phyloP scores from a whole-genome alignment of 2,113 vertebrate genomes.

The Syrrhaptes paradoxus region DNA sequence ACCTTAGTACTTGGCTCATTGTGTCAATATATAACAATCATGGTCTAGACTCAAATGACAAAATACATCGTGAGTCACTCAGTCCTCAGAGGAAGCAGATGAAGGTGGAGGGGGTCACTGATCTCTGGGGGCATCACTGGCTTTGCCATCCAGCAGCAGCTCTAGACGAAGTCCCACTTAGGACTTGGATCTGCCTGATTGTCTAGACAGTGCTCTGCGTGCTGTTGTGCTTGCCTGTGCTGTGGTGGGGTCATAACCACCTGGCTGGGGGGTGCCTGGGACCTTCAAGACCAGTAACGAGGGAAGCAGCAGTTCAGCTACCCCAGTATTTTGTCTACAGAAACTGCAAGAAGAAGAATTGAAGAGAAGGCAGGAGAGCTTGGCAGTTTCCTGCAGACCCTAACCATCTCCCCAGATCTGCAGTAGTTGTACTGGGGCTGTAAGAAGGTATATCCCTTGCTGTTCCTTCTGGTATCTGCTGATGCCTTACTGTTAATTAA shows the following conservation, averaged over 20 bases:
- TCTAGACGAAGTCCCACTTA: not conserved
- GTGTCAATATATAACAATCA: not conserved
- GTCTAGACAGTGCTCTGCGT: not conserved
- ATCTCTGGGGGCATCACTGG: accelerated
- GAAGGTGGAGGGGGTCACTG: not conserved
- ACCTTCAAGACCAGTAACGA: not conserved
- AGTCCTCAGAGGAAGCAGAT: accelerated
- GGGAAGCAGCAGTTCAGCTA: not conserved
- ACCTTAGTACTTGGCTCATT: not conserved
- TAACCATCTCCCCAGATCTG: not conserved
- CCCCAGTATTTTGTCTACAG: not conserved
- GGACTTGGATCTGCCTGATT: not conserved
- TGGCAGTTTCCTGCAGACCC: not conserved
- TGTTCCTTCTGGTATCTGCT: not conserved
- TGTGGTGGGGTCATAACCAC: not conserved
- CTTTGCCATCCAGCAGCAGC: not conserved
- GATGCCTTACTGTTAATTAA: not conserved
- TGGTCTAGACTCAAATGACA: not conserved
- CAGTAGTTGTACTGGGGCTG: not conserved
- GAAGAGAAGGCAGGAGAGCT: not conserved
- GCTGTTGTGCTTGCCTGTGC: not conserved
- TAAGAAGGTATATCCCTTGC: not conserved
- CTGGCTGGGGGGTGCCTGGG: not conserved
- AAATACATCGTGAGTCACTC: not conserved
- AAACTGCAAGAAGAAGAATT: not conserved